A percentile compares a stretch with the other conserved stretches of the same genome.
Evolutionary conservation across 1,140 invertebrate species (phyloP).

Genomic region (Drosophila albomicans): DNA sequence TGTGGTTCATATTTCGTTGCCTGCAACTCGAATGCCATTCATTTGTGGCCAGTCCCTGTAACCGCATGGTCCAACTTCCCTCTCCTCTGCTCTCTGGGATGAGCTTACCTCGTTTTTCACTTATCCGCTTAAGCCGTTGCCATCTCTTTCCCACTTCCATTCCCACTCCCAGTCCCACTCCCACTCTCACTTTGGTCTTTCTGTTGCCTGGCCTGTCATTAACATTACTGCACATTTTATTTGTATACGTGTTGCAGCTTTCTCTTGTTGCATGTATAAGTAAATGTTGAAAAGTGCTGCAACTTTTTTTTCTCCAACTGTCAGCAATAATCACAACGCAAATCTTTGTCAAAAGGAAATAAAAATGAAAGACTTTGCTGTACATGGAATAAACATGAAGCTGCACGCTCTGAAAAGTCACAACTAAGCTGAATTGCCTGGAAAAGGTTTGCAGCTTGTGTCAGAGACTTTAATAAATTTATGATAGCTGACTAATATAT

Average conservation of each 20-base stretch:
- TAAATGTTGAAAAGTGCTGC: constrained; percentile 23
- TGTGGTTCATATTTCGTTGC: constrained; percentile 54
- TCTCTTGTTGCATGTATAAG: constrained; percentile 7
- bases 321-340: constrained; percentile 50
- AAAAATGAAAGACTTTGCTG: constrained; percentile 26
- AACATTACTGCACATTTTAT: constrained; percentile 48
- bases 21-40: constrained; percentile 56
- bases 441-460: too few species aligned
- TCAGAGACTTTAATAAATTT: too few species aligned
- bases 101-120: constrained; percentile 56
- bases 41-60: constrained; percentile 54
- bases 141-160: too few species aligned
- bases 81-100: constrained; percentile 8
- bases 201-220: constrained; percentile 41
- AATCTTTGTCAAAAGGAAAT: constrained; percentile 56
- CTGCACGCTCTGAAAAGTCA: not conserved
- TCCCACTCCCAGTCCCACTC: not conserved
- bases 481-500: too few species aligned
- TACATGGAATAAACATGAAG: constrained; percentile 14
- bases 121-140: constrained; percentile 47
- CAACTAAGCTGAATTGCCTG: too few species aligned
- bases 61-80: constrained; percentile 23
- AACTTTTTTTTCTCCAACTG: constrained; percentile 27
- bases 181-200: constrained; percentile 5
- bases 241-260: constrained; percentile 18